Evolutionary conservation across 2,797 vertebrate genomes (phyloP), one percentile per base, ranked within the genome.

Genomic region (Rhincodon typus): DNA sequence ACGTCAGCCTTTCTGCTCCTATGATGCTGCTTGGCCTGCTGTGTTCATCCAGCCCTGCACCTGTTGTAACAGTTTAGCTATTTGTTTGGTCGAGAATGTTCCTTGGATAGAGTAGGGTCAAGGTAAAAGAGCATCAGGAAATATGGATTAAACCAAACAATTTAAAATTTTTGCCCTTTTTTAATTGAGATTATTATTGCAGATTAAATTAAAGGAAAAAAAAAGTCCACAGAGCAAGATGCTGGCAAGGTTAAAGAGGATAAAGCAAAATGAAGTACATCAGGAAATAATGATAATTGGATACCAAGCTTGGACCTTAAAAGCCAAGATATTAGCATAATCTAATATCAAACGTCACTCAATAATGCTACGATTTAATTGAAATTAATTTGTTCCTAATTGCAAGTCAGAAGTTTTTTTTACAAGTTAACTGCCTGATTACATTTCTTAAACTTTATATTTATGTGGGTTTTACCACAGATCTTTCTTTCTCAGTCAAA

Each of bases 341-440:
- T 93, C 90, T 93, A 67, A 93, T 93, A 25, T 69, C 25, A 69
- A 69, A 42, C 12, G 10, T 10, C 62, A 93, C 66, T 84, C 82
- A 42, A 42, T 69, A 23, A 21, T 42, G 12, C n/a, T 42, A 69
- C 38, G 42, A 38, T 93, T 25, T 67, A 93, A 69, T 93, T 93
- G 38, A 93, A 69, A 23, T 93, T 93, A 67, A 93, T 69, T 69
- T 69, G 90, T 23, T 93, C 90, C 90, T 67, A 67, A 25, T 93
- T 93, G n/a, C 34, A 42, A 93, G 90, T 21, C 23, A 21, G 42
- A 38, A 23, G 62, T 69, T 69, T 91, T 93, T 69, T 91, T 93
- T 69, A 42, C 69, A 69, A 93, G 87, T 62, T 91, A 15, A 19
- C 17, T 38, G 90, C 2, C n/a, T 93, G 38, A 67, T 69, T n/a